Base-by-base conservation (phyloP, 1,140 invertebrate genomes). In the Pygmarrhopalites habei region DNA sequence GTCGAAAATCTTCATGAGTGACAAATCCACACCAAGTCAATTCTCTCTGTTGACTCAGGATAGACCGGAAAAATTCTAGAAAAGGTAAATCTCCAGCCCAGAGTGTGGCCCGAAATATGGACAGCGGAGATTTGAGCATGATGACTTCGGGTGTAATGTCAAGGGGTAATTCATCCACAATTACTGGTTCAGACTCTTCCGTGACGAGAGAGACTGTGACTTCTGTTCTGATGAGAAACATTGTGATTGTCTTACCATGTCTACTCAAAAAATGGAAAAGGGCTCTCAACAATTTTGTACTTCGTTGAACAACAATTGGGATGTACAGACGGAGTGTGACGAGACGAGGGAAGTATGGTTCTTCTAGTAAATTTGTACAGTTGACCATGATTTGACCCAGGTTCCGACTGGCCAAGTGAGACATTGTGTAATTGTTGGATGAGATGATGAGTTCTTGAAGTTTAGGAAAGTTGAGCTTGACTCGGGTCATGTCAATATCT, bases 381-480 rank as follows among this genome's bases (percentile, higher is more conserved):
- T 56, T 56, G 30, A 56, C 17, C 53, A 56, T 56, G 30, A 56
- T 56, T 41, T 56, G 29, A 23, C 28, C 30, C 26, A 56, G 17
- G 19, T 56, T 56, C 15, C 15, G 5, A 15, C 5, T 35, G 15
- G 32, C 5, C 53, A 56, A 39, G 21, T 56, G 53, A 7, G 10
- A 7, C 5, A 56, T 5, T 21, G 53, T 39, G 30, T 56, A 56
- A 23, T 56, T 56, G 19, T 56, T 56, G 5, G 53, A 56, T 10
- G 53, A 56, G 5, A 56, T 56, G 26, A 56, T 56, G 2, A 56
- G 19, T 26, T 56, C 53, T 56, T 56, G 53, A 19, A 56, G 35
- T 41, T 56, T 56, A 4, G 53, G 53, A n/a, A 56, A 41, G 23
- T 39, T 56, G 3, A 56, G 19, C 14, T 39, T 35, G 30, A 56